Conservation (phyloP, 2,113 vertebrate species). For the Oxyruncus cristatus region DNA sequence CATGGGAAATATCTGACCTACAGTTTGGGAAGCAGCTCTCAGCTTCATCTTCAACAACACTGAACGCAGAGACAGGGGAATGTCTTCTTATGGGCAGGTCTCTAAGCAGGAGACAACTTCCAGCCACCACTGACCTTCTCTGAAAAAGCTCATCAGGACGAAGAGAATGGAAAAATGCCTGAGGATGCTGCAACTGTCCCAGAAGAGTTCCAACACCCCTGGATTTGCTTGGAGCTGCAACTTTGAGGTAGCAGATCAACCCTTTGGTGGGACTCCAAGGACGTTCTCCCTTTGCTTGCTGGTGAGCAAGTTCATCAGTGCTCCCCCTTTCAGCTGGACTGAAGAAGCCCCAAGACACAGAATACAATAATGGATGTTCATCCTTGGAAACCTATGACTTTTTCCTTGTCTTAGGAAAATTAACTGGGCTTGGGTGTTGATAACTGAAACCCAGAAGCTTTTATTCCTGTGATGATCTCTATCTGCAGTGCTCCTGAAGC, state of each 20-base stretch:
- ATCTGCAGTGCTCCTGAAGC: not conserved
- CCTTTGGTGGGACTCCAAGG: not conserved
- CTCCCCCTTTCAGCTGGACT: not conserved
- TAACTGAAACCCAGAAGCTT: not conserved
- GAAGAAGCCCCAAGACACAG: not conserved
- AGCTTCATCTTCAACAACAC: not conserved
- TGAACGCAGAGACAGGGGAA: not conserved
- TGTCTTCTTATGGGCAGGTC: not conserved
- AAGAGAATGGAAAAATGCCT: not conserved
- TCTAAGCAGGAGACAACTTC: not conserved
- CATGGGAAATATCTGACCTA: not conserved
- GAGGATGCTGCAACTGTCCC: not conserved
- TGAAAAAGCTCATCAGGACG: not conserved
- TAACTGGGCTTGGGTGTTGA: not conserved
- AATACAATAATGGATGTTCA: not conserved
- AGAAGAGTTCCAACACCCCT: not conserved
- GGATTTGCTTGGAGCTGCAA: not conserved
- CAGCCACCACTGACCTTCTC: not conserved
- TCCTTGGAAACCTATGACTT: not conserved
- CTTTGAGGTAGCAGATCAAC: not conserved
- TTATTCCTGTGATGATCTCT: not conserved
- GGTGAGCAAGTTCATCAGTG: not conserved
- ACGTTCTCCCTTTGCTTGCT: not conserved
- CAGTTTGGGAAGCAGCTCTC: not conserved
- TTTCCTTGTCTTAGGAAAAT: not conserved